phyloP scores from a whole-genome alignment of 2,888 invertebrate genomes.

The Amiota minor region DNA sequence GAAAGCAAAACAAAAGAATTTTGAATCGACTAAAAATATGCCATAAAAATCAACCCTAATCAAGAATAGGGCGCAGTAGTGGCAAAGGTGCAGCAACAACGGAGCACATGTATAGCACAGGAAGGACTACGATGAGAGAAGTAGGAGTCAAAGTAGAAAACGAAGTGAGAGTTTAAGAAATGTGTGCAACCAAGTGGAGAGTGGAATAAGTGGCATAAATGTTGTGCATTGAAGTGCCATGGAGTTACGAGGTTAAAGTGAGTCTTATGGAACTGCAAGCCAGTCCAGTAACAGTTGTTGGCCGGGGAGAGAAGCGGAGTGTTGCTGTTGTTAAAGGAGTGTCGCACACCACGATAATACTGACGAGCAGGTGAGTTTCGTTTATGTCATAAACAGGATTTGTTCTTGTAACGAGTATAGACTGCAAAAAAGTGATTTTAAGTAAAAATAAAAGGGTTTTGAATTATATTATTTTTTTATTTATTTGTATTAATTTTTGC shows the following conservation, averaged over 20 bases:
- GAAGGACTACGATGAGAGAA: slow-evolving; percentile 22
- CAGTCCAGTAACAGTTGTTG: neutral
- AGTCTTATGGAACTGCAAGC: slow-evolving; percentile 32
- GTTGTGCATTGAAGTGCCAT: slow-evolving; percentile 5
- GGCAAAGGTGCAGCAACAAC: slow-evolving; percentile 24
- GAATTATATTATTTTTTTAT: neutral
- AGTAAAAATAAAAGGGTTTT: neutral
- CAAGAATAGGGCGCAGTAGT: slow-evolving; percentile 16
- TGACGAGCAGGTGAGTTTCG: slow-evolving; percentile 16
- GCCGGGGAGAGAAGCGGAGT: slow-evolving; percentile 7
- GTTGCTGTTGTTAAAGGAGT: neutral
- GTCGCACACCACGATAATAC: neutral
- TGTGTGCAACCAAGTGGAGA: slow-evolving; percentile 63
- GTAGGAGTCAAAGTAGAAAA: neutral
- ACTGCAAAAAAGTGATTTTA: no score
- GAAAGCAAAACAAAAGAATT: slow-evolving; percentile 63
- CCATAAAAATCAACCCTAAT: slow-evolving; percentile 61
- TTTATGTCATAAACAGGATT: slow-evolving; percentile 10
- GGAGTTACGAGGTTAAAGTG: slow-evolving; percentile 1
- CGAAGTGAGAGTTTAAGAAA: neutral
- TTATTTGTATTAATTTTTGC: neutral
- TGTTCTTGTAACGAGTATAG: neutral
- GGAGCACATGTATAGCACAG: slow-evolving; percentile 39
- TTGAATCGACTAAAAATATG: slow-evolving; percentile 63
- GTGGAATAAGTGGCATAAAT: slow-evolving; percentile 24